These are phyloP conservation scores for Trigoniulus corallinus DNA, from an alignment of 1,140 invertebrate species.

Conservation along the genomic window DNA sequence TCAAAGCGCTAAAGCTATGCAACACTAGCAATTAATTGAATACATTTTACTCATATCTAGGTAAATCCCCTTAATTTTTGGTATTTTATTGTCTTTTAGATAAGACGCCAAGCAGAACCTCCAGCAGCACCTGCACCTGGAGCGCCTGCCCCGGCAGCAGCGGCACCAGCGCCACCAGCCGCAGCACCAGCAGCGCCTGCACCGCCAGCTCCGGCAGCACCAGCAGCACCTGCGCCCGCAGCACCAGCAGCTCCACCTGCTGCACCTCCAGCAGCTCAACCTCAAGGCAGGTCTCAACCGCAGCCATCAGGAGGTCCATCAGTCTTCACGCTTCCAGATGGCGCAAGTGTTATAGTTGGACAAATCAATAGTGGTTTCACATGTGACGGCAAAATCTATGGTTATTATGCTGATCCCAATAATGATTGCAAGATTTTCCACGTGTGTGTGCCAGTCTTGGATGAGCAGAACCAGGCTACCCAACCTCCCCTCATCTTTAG, in stretches of 20 bases:
- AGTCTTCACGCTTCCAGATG: constrained; percentile 18
- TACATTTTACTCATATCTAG: not conserved
- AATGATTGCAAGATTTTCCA: constrained; percentile 25
- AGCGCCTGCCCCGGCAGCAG: not conserved
- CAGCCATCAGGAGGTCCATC: no score
- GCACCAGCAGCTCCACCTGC: no score
- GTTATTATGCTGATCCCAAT: constrained; percentile 22
- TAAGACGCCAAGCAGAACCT: not conserved
- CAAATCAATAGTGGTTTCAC: constrained; percentile 14
- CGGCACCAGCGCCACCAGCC: not conserved
- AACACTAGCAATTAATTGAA: not conserved
- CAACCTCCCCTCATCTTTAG: constrained; percentile 1
- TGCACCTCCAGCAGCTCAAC: not conserved
- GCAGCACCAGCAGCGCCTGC: not conserved
- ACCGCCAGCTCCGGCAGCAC: no score
- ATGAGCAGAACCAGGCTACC: constrained; percentile 12
- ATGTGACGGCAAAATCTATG: constrained; percentile 17
- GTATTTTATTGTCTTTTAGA: not conserved
- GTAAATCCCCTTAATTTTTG: not conserved
- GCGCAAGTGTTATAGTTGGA: constrained; percentile 15
- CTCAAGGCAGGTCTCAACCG: no score
- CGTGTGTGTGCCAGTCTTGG: constrained; percentile 19
- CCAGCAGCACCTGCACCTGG: not conserved
- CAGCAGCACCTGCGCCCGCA: not conserved
- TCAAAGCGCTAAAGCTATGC: not conserved